Conservation (phyloP, 1,140 invertebrate species). For the Wasmannia auropunctata region DNA sequence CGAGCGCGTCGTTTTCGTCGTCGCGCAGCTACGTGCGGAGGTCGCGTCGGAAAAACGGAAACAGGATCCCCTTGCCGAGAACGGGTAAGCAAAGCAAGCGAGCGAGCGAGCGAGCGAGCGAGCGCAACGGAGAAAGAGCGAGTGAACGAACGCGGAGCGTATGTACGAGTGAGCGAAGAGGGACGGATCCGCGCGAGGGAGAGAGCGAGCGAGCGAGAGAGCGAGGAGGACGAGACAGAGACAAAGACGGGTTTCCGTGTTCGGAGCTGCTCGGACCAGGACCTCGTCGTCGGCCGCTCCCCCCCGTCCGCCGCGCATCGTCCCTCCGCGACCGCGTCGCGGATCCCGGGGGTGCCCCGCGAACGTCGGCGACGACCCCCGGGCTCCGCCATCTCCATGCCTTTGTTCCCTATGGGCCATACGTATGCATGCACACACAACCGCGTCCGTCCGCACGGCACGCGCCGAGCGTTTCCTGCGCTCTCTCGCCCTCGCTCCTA, state of each 20-base stretch:
- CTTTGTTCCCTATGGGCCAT: conserved; percentile 38
- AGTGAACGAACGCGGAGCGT: neutral
- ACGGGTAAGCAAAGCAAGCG: conserved; percentile 77
- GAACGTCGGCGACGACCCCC: neutral
- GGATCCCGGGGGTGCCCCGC: neutral
- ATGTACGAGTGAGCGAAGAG: neutral
- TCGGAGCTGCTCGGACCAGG: conserved; percentile 48
- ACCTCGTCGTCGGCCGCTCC: conserved; percentile 56
- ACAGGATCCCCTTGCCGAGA: conserved; percentile 92
- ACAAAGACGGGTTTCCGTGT: conserved; percentile 43
- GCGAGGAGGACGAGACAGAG: conserved; percentile 5
- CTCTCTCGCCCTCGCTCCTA: neutral
- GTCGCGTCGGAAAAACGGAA: conserved; percentile 94
- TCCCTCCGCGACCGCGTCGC: neutral
- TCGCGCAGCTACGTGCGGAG: conserved; percentile 94
- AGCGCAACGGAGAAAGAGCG: conserved; percentile 65
- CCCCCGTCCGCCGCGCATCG: conserved; percentile 37
- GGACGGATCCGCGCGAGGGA: no score
- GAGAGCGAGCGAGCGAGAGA: conserved; percentile 7
- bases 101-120: neutral
- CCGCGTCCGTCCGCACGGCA: no score
- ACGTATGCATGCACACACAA: no score
- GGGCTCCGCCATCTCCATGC: conserved; percentile 14
- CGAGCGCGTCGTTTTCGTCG: conserved; percentile 95
- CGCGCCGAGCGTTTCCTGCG: neutral